phyloP scores from a whole-genome alignment of 2,888 invertebrate species.

The Ormyrus pomaceus region DNA sequence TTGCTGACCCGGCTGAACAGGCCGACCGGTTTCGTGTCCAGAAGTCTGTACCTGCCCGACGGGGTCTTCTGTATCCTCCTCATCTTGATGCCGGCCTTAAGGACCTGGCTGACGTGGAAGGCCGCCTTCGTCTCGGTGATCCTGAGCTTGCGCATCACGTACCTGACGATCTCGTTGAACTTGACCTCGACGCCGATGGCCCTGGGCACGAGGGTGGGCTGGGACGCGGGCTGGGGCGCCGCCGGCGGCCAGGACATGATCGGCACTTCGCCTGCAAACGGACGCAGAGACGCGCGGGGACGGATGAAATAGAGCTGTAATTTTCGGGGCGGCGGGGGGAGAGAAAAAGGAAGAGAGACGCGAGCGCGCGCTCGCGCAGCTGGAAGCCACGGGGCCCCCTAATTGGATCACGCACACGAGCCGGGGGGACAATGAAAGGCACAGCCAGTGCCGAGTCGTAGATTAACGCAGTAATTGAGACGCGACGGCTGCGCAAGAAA shows the following conservation, averaged over 20 bases:
- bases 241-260: background rate
- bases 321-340: constrained; percentile 23
- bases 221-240: background rate
- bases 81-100: constrained; percentile 66
- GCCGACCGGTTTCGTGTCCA: constrained; percentile 51
- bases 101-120: constrained; percentile 65
- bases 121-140: constrained; percentile 64
- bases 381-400: constrained; percentile 56
- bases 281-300: background rate
- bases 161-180: constrained; percentile 66
- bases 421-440: constrained; percentile 23
- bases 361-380: constrained; percentile 33
- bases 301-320: constrained; percentile 45
- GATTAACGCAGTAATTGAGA: constrained; percentile 74
- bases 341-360: background rate
- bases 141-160: constrained; percentile 66
- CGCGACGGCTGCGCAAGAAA: constrained; percentile 55
- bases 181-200: constrained; percentile 51
- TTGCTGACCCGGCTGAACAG: constrained; percentile 61
- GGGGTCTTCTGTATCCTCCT: constrained; percentile 66
- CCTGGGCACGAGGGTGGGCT: background rate
- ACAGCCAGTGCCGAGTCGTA: constrained; percentile 63
- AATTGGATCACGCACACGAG: constrained; percentile 69
- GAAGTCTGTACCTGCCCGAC: constrained; percentile 63
- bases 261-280: no score